Base-by-base conservation (phyloP, 2,888 invertebrate genomes). In the Drosophila bunnanda region DNA sequence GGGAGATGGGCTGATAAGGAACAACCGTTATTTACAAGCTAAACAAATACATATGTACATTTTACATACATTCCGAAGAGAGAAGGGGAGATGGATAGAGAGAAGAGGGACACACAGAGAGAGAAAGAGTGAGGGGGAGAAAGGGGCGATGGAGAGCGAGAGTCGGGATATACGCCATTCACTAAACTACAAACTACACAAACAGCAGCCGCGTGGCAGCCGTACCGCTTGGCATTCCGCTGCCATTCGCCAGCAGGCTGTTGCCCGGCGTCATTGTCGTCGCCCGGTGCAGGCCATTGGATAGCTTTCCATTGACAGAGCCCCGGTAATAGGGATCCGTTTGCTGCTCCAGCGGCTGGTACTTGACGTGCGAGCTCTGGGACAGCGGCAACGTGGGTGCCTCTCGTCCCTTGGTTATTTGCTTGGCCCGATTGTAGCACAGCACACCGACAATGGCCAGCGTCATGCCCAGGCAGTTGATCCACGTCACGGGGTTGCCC, bases 401-500 rank as follows among this genome's bases (percentile, higher is more conserved):
- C 20, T 91, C 92, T 64, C 94, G 93, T 43, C 95, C 91, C 77
- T 93, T 94, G 43, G 95, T 94, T 85, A 96, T 94, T 81, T 95
- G 96, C 91, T 96, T 96, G 2, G 96, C 96, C 93, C 97, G 96
- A 93, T 98, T 98, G 93, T 99, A 99, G 77, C 94, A 94, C 48
- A 99, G 94, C 69, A 99, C 98, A 71, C 98, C 99, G 67, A 95
- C 93, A 79, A 98, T 96, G 48, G 99, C 98, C 82, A 97, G 92
- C 75, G 96, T 93, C 98, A 99, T 99, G 74, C 98, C 99, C 57
- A 96, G 93, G 79, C 98, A 93, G 93, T 98, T 99, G 56, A 95
- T 92, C 82, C 95, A 94, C 43, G 98, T 96, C 41, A 99, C 98
- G 6, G 98, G 98, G 93, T 99, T 99, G 60, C 96, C 96, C 81